Base-by-base conservation (phyloP, 2,888 invertebrate species). In the Theodoxus fluviatilis region DNA sequence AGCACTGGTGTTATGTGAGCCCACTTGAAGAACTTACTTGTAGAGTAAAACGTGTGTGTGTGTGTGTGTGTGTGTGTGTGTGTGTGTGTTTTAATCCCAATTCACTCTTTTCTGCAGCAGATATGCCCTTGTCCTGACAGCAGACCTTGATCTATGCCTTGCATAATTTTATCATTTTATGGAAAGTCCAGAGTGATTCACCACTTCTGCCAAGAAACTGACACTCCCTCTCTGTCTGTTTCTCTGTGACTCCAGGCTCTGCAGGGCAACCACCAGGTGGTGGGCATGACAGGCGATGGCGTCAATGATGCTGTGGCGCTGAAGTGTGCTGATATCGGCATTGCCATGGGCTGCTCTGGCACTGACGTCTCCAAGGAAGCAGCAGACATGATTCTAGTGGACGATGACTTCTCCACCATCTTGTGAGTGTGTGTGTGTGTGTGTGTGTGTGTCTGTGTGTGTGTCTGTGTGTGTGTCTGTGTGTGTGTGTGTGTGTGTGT, bases 281-380 rank as follows among this genome's bases (percentile, higher is more conserved):
- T 99, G 0, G 99, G 95, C 3, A 99, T 99, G 98, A 99, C 98
- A 0, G 99, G 99, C 0, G 99, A 99, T 87, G 99, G 99, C 1
- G 98, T 99, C 0, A 99, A 99, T 85, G 99, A 99, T 88, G 98
- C 97, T 0, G 98, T 98, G 25, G 99, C 99, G 0, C 88, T 99
- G 35, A 98, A 97, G 85, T 94, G 95, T 75, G 97, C 99, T 0
- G 98, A 99, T 84, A 98, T 99, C 83, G 99, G 98, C 57, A 97
- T 99, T 76, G 96, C 98, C 0, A 98, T 98, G 97, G 89, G 90
- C 2, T 83, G 79, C 75, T 94, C 94, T 86, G 98, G 98, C 4
- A 98, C 98, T 0, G 98, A 98, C 87, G 98, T 98, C 0, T 98
- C 97, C 86, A 99, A 99, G 88, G 99, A 99, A 88, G 99, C 99